A percentile compares a stretch with the other conserved stretches of the same genome.
Conservation (phyloP, 2,113 vertebrate species). For the Eurypyga helias region DNA sequence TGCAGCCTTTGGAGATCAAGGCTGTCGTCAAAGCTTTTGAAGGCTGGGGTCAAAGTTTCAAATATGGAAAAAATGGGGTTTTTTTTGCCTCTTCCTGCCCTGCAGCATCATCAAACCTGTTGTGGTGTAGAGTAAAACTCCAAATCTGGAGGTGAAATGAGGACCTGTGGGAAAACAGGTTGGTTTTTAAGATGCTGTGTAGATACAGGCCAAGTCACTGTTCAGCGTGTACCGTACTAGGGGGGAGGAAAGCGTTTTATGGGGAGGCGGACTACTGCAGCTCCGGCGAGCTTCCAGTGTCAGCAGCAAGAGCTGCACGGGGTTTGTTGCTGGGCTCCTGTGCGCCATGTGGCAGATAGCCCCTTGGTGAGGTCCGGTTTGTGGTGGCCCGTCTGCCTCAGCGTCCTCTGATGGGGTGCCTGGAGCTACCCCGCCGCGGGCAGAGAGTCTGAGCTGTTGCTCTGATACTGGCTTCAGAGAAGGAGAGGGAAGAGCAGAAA, state of each 20-base stretch:
- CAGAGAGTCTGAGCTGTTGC: neutral
- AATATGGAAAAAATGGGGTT: neutral
- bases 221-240: neutral
- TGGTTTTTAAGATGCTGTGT: neutral
- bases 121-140: neutral
- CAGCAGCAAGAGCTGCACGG: neutral
- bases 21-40: neutral
- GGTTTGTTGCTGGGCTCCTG: neutral
- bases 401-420: neutral
- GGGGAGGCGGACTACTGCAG: neutral
- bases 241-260: rapidly evolving
- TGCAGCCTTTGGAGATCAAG: neutral
- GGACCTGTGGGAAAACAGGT: neutral
- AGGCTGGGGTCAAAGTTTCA: neutral
- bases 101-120: neutral
- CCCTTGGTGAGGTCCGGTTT: neutral
- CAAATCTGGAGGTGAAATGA: neutral
- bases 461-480: neutral
- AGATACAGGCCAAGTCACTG: neutral
- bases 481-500: neutral
- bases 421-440: rapidly evolving
- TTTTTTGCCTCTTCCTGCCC: neutral
- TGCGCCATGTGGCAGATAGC: neutral
- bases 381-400: neutral
- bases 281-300: neutral